Percentiles rank a stretch among this genome's conserved stretches.
These are phyloP conservation scores for Sanderia malayensis DNA, from an alignment of 30 jellyfish, hydroid and myxozoan genomes.

Conservation along the genomic window DNA sequence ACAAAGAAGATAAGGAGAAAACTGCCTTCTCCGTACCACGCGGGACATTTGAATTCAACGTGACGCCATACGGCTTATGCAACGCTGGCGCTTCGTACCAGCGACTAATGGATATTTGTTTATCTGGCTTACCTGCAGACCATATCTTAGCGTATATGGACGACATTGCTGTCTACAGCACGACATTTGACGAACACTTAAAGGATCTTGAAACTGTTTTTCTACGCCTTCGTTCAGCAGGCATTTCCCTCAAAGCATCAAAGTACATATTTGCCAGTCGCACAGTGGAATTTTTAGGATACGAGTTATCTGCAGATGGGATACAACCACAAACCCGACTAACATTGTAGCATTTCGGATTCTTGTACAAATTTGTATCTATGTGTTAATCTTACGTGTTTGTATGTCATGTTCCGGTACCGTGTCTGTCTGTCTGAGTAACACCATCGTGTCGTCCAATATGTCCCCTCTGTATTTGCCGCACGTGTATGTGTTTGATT, in stretches of 20 bases:
- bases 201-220: conserved; percentile 17
- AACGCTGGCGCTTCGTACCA: not conserved
- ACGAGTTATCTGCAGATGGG: not conserved
- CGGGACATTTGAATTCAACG: conserved; percentile 12
- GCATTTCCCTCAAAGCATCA: no score
- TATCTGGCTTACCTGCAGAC: not conserved
- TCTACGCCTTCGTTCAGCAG: not conserved
- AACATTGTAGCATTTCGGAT: no score
- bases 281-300: conserved; percentile 13
- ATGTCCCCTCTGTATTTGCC: no score
- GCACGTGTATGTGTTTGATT: no score
- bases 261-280: no score
- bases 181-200: conserved; percentile 28
- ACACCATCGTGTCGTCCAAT: no score
- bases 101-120: not conserved
- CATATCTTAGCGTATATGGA: not conserved
- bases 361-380: no score
- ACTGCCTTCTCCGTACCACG: conserved; percentile 30
- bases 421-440: no score
- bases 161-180: conserved; percentile 25
- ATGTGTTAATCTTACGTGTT: no score
- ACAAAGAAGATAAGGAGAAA: conserved; percentile 10
- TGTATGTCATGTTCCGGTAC: no score
- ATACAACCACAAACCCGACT: conserved; percentile 9
- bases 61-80: conserved; percentile 4